A percentile compares a stretch with the other conserved stretches of the same genome.
phyloP scores from a whole-genome alignment of 1,140 invertebrate genomes.

The Cepaea nemoralis region DNA sequence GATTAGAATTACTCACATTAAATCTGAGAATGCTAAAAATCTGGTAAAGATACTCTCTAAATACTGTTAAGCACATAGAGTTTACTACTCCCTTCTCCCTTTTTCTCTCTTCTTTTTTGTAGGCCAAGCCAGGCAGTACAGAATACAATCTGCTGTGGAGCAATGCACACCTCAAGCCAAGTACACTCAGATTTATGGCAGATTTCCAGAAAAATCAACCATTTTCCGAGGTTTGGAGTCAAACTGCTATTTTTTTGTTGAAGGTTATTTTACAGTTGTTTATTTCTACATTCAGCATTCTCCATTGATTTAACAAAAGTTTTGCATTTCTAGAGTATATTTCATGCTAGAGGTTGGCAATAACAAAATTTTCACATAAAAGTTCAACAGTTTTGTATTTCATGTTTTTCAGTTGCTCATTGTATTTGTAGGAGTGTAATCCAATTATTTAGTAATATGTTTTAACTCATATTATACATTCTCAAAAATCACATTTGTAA shows the following conservation, averaged over 20 bases:
- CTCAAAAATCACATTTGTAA: too few species aligned
- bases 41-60: not conserved
- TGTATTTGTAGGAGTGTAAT: too few species aligned
- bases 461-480: too few species aligned
- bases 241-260: too few species aligned
- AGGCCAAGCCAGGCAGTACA: conserved; percentile 74
- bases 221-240: conserved; percentile 91
- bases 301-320: not conserved
- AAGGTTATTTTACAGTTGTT: not conserved
- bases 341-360: too few species aligned
- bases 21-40: not conserved
- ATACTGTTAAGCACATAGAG: too few species aligned
- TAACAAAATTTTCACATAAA: too few species aligned
- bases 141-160: conserved; percentile 93
- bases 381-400: too few species aligned
- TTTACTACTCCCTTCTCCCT: too few species aligned
- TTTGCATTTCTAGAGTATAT: too few species aligned
- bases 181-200: conserved; percentile 82
- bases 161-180: conserved; percentile 89
- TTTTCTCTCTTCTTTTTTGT: not conserved
- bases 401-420: too few species aligned
- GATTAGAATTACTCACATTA: not conserved
- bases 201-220: conserved; percentile 92
- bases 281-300: not conserved
- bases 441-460: too few species aligned